Conservation (phyloP, 2,113 vertebrate species). For the Psephotus haematonotus region DNA sequence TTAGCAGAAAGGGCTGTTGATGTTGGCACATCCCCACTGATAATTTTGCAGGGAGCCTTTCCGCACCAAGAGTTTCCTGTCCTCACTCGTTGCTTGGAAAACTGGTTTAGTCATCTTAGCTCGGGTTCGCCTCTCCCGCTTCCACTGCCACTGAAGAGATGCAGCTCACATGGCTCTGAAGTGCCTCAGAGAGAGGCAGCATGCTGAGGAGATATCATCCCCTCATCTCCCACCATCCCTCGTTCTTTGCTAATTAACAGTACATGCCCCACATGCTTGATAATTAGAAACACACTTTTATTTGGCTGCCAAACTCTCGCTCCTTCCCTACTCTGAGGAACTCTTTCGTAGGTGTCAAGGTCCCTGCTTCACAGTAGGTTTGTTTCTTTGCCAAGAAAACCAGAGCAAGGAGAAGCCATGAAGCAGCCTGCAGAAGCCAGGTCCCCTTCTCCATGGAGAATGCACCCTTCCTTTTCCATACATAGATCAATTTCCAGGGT, state of each 20-base stretch:
- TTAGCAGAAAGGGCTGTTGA: neutral
- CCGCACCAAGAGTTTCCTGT: neutral
- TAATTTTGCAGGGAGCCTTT: neutral
- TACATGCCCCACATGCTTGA: neutral
- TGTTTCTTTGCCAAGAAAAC: conserved; percentile 9
- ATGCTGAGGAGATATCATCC: neutral
- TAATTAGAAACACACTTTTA: conserved; percentile 28
- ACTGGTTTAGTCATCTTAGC: conserved; percentile 2
- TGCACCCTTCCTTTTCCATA: neutral
- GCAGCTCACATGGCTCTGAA: neutral
- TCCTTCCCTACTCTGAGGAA: conserved; percentile 12
- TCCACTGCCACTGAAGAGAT: neutral
- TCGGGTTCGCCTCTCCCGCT: neutral
- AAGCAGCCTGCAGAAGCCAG: neutral
- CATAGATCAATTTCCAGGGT: neutral
- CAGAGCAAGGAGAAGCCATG: neutral
- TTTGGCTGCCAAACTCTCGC: conserved; percentile 8
- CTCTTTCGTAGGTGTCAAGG: neutral
- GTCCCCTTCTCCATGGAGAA: neutral
- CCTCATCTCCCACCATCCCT: conserved; percentile 12
- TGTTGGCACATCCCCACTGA: neutral
- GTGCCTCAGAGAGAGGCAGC: conserved; percentile 12
- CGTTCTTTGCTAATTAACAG: conserved; percentile 39
- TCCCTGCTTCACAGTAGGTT: neutral
- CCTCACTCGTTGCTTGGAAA: neutral